Evolutionary conservation across 2,797 vertebrate species (phyloP).

Genomic region (Phataginus tricuspis): DNA sequence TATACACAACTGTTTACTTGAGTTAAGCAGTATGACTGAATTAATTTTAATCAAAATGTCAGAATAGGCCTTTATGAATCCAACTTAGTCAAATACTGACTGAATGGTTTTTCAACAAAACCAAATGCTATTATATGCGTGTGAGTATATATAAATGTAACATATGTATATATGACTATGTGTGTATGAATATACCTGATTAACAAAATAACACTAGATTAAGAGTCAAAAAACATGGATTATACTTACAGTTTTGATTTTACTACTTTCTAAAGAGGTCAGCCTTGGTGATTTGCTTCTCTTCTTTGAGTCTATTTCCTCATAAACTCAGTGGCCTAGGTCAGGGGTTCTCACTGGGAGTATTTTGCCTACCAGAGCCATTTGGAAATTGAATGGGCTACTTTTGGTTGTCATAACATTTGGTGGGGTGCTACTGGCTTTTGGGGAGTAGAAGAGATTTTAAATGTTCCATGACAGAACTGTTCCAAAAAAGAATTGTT

Average conservation of each 20-base stretch:
- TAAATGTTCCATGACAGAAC: neutral
- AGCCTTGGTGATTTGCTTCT: neutral
- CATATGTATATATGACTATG: neutral
- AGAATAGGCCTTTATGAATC: neutral
- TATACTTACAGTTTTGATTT: neutral
- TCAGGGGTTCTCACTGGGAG: neutral
- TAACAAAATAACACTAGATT: neutral
- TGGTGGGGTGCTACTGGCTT: neutral
- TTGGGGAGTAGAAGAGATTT: neutral
- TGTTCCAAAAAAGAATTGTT: neutral
- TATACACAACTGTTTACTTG: neutral
- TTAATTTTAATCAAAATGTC: conserved; percentile 51
- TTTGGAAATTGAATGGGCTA: neutral
- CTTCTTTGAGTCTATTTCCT: neutral
- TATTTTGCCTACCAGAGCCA: neutral
- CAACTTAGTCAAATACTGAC: neutral
- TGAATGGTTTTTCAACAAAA: neutral
- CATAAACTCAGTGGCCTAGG: neutral
- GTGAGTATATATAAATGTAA: neutral
- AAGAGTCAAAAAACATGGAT: neutral
- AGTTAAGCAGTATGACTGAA: neutral
- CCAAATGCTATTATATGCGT: neutral
- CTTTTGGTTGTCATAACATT: neutral
- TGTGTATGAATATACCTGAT: neutral
- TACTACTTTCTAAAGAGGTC: neutral